phyloP scores from a whole-genome alignment of 1,140 invertebrate species.

The Trichomalopsis sarcophagae region DNA sequence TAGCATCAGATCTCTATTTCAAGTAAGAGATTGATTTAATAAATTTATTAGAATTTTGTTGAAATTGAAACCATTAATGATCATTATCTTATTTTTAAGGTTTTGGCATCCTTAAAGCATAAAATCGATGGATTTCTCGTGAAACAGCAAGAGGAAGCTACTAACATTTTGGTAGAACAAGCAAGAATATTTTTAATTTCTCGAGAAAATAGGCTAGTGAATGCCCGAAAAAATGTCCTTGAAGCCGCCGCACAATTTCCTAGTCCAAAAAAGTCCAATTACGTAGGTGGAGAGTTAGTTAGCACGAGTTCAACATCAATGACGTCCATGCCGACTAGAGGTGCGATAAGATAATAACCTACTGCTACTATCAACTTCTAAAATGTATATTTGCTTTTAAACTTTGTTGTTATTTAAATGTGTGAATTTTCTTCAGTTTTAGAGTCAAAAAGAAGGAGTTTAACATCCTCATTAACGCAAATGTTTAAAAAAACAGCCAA shows the following conservation, averaged over 20 bases:
- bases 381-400: conserved; percentile 24
- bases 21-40: conserved; percentile 73
- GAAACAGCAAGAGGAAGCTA: conserved; percentile 79
- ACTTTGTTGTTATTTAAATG: not conserved
- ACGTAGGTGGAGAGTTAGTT: conserved; percentile 63
- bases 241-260: conserved; percentile 70
- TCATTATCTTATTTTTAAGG: conserved; percentile 74
- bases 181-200: conserved; percentile 85
- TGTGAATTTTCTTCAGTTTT: conserved; percentile 25
- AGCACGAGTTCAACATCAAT: not conserved
- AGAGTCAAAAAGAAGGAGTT: conserved; percentile 82
- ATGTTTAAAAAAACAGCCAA: conserved; percentile 81
- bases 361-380: conserved; percentile 29
- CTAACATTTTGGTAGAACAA: conserved; percentile 81
- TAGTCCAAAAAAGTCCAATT: conserved; percentile 59
- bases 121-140: conserved; percentile 88
- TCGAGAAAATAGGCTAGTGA: conserved; percentile 84
- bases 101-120: conserved; percentile 88
- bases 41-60: not conserved
- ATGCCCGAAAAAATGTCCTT: conserved; percentile 79
- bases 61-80: not conserved
- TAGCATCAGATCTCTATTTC: conserved; percentile 91
- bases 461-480: conserved; percentile 82
- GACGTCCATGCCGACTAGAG: conserved; percentile 31
- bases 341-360: conserved; percentile 30